Evolutionary conservation across 2,888 invertebrate genomes (phyloP).

Genomic region (Noctua pronuba): DNA sequence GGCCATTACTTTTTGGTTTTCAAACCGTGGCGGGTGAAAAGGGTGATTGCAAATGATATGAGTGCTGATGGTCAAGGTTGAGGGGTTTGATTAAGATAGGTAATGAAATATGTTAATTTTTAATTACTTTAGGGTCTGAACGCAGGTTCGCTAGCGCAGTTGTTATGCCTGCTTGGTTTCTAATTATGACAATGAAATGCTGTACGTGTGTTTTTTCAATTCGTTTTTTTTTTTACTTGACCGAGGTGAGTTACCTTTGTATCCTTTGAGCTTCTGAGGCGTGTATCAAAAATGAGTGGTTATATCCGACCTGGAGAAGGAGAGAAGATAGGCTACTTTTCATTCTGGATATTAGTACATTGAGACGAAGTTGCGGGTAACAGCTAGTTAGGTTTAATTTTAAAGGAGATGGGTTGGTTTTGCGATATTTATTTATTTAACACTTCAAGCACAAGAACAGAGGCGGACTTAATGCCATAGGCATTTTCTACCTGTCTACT

Average conservation of each 20-base stretch:
- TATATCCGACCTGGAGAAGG: not conserved
- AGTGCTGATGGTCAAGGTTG: conserved; percentile 7
- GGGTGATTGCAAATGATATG: not conserved
- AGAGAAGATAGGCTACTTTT: not conserved
- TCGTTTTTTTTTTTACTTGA: not conserved
- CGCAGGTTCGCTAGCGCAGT: not conserved
- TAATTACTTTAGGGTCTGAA: not conserved
- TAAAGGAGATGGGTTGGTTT: too few relatives aligned
- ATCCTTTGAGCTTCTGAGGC: not conserved
- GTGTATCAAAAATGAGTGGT: not conserved
- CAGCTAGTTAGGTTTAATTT: not conserved
- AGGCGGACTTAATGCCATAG: too few relatives aligned
- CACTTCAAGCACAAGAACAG: too few relatives aligned
- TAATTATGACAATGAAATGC: not conserved
- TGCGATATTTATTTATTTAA: too few relatives aligned
- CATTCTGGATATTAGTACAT: not conserved
- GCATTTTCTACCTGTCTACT: too few relatives aligned
- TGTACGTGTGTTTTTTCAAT: not conserved
- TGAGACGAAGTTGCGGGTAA: not conserved
- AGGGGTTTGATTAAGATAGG: conserved; percentile 1
- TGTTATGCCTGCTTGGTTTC: conserved; percentile 1
- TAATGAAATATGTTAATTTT: not conserved
- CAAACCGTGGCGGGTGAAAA: not conserved
- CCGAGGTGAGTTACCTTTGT: not conserved
- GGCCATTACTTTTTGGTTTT: not conserved